Conservation (phyloP, 2,113 vertebrate genomes). For the Xyrauchen texanus region DNA sequence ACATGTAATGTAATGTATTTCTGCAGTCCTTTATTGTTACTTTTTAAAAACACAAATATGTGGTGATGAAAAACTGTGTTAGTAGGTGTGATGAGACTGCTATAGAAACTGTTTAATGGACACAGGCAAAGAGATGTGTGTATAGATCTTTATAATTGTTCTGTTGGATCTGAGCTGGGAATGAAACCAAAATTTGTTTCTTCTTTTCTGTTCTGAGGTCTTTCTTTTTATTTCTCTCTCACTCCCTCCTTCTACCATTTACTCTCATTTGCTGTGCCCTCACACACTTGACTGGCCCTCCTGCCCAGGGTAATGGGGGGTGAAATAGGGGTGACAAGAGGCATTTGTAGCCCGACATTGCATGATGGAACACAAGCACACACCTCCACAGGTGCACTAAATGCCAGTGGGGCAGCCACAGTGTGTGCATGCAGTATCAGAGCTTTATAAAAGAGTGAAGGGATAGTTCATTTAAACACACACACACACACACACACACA, state of each 20-base stretch:
- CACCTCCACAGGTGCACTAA: constrained; percentile 26
- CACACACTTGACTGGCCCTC: constrained; percentile 57
- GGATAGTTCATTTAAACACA: neutral
- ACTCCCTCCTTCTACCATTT: constrained; percentile 4
- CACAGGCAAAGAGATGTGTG: neutral
- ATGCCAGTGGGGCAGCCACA: neutral
- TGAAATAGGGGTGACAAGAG: constrained; percentile 71
- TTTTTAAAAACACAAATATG: no score
- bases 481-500: no score
- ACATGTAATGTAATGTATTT: no score
- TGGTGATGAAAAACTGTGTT: neutral
- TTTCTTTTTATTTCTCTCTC: constrained; percentile 1
- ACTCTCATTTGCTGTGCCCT: constrained; percentile 19
- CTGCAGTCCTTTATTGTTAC: no score
- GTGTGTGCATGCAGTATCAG: constrained; percentile 9
- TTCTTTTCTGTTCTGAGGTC: neutral
- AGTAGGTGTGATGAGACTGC: neutral
- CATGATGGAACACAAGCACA: constrained; percentile 54
- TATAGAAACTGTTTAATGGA: constrained; percentile 50
- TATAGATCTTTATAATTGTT: neutral
- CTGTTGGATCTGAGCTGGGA: neutral
- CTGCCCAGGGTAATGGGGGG: constrained; percentile 67
- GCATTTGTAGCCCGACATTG: constrained; percentile 56
- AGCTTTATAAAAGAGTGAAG: constrained; percentile 11
- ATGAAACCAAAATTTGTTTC: neutral